Conservation (phyloP, 64 coral and sea anemone species). For the Dendrophyllia cribrosa region DNA sequence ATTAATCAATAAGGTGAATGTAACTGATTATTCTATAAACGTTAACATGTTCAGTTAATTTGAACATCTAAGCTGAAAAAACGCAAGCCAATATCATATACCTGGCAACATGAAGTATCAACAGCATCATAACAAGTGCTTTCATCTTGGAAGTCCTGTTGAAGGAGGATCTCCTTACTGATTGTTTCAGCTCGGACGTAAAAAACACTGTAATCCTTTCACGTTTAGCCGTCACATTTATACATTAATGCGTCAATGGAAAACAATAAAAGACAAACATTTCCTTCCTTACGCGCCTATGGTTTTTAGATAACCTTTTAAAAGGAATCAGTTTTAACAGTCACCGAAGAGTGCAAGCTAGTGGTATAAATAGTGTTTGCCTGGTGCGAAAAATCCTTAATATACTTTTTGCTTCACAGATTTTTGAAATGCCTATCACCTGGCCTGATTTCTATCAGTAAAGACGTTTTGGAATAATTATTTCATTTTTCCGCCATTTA, state of each 20-base stretch:
- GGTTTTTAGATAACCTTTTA: not conserved
- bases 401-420: not conserved
- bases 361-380: not conserved
- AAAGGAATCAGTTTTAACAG: not conserved
- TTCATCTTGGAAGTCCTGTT: not conserved
- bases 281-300: not conserved
- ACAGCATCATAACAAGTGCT: not conserved
- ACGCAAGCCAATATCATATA: not conserved
- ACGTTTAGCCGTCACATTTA: not conserved
- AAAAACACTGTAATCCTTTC: not conserved
- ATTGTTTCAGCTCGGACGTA: not conserved
- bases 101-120: constrained; percentile 1
- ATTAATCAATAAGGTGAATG: too few species aligned
- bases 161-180: not conserved
- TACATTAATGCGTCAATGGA: not conserved
- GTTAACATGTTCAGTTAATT: too few species aligned
- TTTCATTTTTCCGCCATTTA: not conserved
- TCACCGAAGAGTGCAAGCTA: not conserved
- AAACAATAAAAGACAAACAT: not conserved
- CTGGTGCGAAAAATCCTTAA: not conserved
- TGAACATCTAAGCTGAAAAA: not conserved
- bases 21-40: too few species aligned
- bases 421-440: not conserved
- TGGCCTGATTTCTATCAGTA: not conserved
- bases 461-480: not conserved